Percentiles rank a stretch among this genome's conserved stretches.
Evolutionary conservation across 2,888 invertebrate genomes (phyloP).

Genomic region (Drosophila lacicola): DNA sequence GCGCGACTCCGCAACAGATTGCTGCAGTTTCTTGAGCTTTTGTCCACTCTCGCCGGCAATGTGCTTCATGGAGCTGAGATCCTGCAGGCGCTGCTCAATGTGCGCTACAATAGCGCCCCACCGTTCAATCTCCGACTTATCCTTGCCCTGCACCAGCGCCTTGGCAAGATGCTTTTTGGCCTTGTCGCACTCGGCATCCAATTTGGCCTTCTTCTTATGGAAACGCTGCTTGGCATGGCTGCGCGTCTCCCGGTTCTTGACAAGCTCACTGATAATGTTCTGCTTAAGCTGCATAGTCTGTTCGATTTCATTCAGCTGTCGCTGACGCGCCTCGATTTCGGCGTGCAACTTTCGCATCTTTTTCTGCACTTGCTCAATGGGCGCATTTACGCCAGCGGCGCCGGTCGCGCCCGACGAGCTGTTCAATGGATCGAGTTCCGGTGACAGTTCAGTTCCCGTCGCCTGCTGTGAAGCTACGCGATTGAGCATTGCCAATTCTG

Average conservation of each 20-base stretch:
- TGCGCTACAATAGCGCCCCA: constrained; percentile 85
- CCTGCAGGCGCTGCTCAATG: constrained; percentile 86
- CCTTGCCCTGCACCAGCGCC: constrained; percentile 85
- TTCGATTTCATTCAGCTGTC: constrained; percentile 90
- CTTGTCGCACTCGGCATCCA: constrained; percentile 87
- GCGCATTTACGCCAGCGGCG: constrained; percentile 65
- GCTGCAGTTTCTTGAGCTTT: constrained; percentile 90
- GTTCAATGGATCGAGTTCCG: constrained; percentile 79
- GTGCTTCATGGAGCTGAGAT: constrained; percentile 86
- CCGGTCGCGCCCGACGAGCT: constrained; percentile 54
- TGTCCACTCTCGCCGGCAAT: constrained; percentile 88
- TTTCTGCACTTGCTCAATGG: constrained; percentile 82
- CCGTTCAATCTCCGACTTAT: constrained; percentile 84
- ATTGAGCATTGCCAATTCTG: constrained; percentile 87
- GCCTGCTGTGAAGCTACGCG: constrained; percentile 86
- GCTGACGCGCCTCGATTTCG: constrained; percentile 89
- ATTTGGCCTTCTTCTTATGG: constrained; percentile 88
- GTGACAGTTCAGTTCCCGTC: constrained; percentile 33
- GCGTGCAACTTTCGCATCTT: constrained; percentile 83
- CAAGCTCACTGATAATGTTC: constrained; percentile 89
- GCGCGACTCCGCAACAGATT: constrained; percentile 90
- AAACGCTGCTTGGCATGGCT: constrained; percentile 87
- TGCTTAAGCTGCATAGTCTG: constrained; percentile 90
- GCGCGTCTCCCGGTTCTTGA: constrained; percentile 87
- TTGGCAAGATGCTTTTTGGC: constrained; percentile 87